Evolutionary conservation across 1,140 invertebrate species (phyloP).

Genomic region (Musca domestica): DNA sequence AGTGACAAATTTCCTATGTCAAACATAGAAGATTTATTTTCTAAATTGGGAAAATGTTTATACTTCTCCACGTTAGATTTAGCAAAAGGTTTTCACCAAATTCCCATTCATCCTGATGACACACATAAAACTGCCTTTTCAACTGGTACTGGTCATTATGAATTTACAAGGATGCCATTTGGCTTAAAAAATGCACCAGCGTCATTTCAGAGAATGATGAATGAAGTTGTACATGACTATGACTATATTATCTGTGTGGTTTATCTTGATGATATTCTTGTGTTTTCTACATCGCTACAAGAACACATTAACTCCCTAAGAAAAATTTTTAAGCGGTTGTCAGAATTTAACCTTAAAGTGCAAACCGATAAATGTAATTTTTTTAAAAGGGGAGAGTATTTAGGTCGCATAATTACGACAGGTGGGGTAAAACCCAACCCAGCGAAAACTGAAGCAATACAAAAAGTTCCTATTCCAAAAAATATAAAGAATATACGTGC

Average conservation of each 20-base stretch:
- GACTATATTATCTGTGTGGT: too few relatives aligned
- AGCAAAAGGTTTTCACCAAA: too few relatives aligned
- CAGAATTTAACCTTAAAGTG: conserved; percentile 3
- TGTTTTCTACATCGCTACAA: too few relatives aligned
- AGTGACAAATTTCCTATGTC: conserved; percentile 58
- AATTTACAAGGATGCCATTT: conserved; percentile 23
- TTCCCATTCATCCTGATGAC: conserved; percentile 25
- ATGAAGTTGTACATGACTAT: too few relatives aligned
- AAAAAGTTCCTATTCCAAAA: conserved; percentile 25
- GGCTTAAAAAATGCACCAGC: too few relatives aligned
- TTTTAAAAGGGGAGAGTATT: conserved; percentile 25
- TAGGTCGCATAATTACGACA: conserved; percentile 29
- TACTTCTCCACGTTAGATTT: too few relatives aligned
- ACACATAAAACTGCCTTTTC: conserved; percentile 30
- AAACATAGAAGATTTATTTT: too few relatives aligned
- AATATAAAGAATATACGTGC: conserved; percentile 27
- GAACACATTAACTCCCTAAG: conserved; percentile 7
- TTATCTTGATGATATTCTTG: too few relatives aligned
- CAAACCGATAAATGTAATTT: conserved; percentile 23
- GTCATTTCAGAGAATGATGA: too few relatives aligned
- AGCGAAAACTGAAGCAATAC: conserved; percentile 31
- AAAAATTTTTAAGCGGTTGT: neutral
- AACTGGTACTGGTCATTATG: conserved; percentile 8
- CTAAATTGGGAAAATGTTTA: too few relatives aligned
- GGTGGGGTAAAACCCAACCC: too few relatives aligned